Evolutionary conservation across 2,888 invertebrate species (phyloP).

Genomic region (Drosophila paucipuncta): DNA sequence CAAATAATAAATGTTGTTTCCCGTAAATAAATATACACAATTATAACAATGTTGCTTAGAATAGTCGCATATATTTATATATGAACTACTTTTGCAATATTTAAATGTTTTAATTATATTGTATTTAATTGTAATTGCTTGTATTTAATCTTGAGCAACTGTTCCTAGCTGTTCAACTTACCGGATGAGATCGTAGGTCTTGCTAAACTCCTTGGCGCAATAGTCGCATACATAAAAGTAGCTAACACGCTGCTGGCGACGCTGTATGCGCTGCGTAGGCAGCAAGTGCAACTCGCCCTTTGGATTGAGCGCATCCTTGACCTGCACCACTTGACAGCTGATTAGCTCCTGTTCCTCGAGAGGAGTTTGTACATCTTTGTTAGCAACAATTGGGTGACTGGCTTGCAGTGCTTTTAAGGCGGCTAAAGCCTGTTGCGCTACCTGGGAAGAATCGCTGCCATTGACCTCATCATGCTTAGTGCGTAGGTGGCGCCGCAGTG

Average conservation of each 20-base stretch:
- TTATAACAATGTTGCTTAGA: background rate
- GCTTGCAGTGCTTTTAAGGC: slow-evolving; percentile 44
- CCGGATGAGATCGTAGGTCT: slow-evolving; percentile 74
- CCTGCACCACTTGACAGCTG: slow-evolving; percentile 19
- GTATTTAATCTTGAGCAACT: background rate
- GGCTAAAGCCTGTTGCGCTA: slow-evolving; percentile 42
- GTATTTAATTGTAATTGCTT: no score
- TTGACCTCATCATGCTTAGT: slow-evolving; percentile 14
- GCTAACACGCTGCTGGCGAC: slow-evolving; percentile 12
- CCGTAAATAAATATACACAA: background rate
- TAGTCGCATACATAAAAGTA: slow-evolving; percentile 68
- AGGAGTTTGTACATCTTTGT: background rate
- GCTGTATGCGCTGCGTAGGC: slow-evolving; percentile 38
- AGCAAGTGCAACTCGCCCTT: slow-evolving; percentile 3
- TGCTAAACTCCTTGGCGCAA: slow-evolving; percentile 74
- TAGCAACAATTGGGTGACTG: background rate
- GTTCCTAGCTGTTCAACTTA: slow-evolving; percentile 18
- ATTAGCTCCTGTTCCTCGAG: slow-evolving; percentile 32
- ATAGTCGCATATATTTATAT: background rate
- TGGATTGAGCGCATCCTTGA: slow-evolving; percentile 29
- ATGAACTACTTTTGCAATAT: no score
- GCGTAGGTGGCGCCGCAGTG: slow-evolving; percentile 43
- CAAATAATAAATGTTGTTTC: background rate
- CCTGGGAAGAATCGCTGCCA: slow-evolving; percentile 8
- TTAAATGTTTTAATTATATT: no score